Conservation (phyloP, 2,113 vertebrate genomes). For the Cyprinus carpio region DNA sequence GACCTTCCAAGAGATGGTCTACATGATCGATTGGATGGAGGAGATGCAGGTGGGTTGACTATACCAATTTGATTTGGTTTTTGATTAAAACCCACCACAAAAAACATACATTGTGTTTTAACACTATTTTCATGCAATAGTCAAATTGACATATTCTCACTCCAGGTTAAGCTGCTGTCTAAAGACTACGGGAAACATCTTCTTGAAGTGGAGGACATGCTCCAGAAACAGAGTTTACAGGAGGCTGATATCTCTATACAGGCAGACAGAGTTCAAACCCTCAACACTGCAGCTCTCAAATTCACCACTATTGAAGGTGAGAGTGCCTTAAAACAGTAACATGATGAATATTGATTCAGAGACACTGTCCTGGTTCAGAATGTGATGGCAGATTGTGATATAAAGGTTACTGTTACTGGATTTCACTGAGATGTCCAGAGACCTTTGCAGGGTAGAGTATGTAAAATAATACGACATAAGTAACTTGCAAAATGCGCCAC, state of each 20-base stretch:
- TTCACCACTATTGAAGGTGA: slow-evolving; percentile 89
- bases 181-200: slow-evolving; percentile 93
- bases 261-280: slow-evolving; percentile 84
- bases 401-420: not conserved
- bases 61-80: too few relatives aligned
- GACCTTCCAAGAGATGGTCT: slow-evolving; percentile 97
- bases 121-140: not conserved
- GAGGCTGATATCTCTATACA: slow-evolving; percentile 89
- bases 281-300: slow-evolving; percentile 84
- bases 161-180: slow-evolving; percentile 84
- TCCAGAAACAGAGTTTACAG: slow-evolving; percentile 90
- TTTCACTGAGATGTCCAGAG: slow-evolving; percentile 16
- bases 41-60: slow-evolving; percentile 84
- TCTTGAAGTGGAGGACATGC: slow-evolving; percentile 89
- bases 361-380: not conserved
- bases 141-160: not conserved
- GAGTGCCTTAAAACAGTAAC: not conserved
- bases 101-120: not conserved
- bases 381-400: not conserved
- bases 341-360: not conserved
- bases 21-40: slow-evolving; percentile 99
- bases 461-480: not conserved
- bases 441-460: slow-evolving; percentile 5
- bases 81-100: not conserved
- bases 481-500: slow-evolving; percentile 30